Evolutionary conservation across 2,888 invertebrate species (phyloP).

Genomic region (Crocallis elinguaria): DNA sequence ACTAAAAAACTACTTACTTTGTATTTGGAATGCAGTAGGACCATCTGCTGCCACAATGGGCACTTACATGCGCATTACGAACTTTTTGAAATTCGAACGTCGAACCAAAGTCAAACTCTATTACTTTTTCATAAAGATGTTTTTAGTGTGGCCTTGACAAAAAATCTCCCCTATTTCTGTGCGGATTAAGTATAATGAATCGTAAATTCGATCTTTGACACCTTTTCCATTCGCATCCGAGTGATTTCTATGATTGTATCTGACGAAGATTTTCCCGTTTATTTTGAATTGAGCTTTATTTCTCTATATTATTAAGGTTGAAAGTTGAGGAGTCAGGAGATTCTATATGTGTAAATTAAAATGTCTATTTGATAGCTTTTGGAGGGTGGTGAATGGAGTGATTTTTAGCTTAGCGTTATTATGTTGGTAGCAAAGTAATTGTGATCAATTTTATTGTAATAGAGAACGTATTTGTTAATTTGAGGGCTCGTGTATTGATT

Average conservation of each 20-base stretch:
- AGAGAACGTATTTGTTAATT: constrained; percentile 64
- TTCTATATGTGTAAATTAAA: constrained; percentile 66
- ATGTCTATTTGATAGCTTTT: constrained; percentile 57
- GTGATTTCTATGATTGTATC: constrained; percentile 75
- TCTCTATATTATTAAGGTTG: constrained; percentile 27
- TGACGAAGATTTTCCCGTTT: constrained; percentile 14
- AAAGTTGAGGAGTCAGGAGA: constrained; percentile 23
- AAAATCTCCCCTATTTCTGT: constrained; percentile 67
- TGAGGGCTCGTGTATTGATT: constrained; percentile 46
- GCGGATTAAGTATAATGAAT: constrained; percentile 84
- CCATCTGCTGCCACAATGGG: constrained; percentile 83
- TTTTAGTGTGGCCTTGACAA: constrained; percentile 24
- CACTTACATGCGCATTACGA: constrained; percentile 77
- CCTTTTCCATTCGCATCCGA: constrained; percentile 82
- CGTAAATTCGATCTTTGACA: constrained; percentile 85
- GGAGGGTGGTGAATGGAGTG: constrained; percentile 37
- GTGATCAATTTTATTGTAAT: constrained; percentile 62
- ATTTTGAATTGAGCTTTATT: constrained; percentile 32
- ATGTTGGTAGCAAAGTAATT: constrained; percentile 69
- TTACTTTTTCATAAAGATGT: constrained; percentile 27
- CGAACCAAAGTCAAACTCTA: constrained; percentile 28
- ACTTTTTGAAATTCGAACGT: constrained; percentile 73
- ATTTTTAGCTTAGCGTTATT: constrained; percentile 51
- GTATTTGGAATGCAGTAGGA: constrained; percentile 58
- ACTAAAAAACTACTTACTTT: constrained; percentile 49